Evolutionary conservation across 2,113 vertebrate species (phyloP).

Genomic region (Dunckerocampus dactyliophorus): DNA sequence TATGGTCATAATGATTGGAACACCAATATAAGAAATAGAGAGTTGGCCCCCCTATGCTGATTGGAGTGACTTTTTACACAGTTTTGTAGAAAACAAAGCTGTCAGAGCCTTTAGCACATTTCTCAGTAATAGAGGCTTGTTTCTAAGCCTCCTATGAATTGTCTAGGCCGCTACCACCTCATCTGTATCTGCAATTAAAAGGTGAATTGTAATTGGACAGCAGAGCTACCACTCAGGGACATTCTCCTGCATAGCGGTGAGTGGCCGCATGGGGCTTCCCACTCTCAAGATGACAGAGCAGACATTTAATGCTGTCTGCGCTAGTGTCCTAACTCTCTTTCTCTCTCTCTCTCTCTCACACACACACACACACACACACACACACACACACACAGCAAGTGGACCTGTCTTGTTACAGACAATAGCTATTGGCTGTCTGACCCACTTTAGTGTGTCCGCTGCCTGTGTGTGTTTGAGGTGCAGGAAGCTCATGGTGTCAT

Average conservation of each 20-base stretch:
- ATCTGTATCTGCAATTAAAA: constrained; percentile 62
- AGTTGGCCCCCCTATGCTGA: too few relatives aligned
- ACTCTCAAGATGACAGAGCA: constrained; percentile 56
- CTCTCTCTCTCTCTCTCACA: background rate
- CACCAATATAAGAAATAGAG: too few relatives aligned
- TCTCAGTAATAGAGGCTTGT: constrained; percentile 4
- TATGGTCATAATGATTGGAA: too few relatives aligned
- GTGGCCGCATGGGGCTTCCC: constrained; percentile 40
- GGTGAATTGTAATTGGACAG: constrained; percentile 71
- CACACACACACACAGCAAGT: constrained; percentile 72
- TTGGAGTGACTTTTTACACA: too few relatives aligned
- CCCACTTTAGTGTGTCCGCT: constrained; percentile 70
- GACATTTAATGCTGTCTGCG: constrained; percentile 81
- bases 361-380: too few relatives aligned
- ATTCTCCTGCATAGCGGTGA: constrained; percentile 45
- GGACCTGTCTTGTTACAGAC: constrained; percentile 61
- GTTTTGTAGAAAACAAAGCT: background rate
- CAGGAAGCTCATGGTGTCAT: constrained; percentile 54
- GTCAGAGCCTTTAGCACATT: too few relatives aligned
- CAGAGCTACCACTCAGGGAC: constrained; percentile 64
- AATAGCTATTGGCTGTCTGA: constrained; percentile 86
- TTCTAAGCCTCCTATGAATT: constrained; percentile 9
- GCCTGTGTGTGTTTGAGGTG: constrained; percentile 17
- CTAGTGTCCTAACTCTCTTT: constrained; percentile 78
- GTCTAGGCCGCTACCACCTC: constrained; percentile 15